Base-by-base conservation (phyloP, 2,113 vertebrate species). In the Lichenostomus cassidix region DNA sequence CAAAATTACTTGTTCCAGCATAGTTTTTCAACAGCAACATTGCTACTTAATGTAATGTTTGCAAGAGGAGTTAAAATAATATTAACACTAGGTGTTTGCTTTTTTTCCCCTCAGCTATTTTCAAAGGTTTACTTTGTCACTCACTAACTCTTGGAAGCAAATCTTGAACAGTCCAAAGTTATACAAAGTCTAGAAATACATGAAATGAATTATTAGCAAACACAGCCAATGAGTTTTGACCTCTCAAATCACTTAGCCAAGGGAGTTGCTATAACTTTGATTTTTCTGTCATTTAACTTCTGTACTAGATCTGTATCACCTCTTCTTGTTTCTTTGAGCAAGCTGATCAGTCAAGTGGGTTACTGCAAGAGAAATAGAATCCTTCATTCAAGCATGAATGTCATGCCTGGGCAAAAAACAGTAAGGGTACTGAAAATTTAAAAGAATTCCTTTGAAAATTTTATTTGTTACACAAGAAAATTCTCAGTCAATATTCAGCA, bases 361-460 rank as follows among this genome's bases (percentile, higher is more conserved):
- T 49, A 73, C 79, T 93, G 56, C 20, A 81, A 33, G 29, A 59
- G 87, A 49, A 86, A 93, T 33, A 50, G 59, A 71, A 82, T 52
- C 52, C 44, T 83, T 77, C 37, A 81, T 79, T 92, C 76, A 74
- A 77, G 65, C 79, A 91, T 92, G 87, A 92, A 91, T 89, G 49
- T 71, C 60, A 74, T 29, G 7, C 9, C 24, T 46, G 28, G 20
- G 24, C 11, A 52, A 84, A 56, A 83, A 62, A 0, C 5, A 64
- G 6, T 52, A 89, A 83, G 15, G 4, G 7, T 37, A 46, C 11
- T 25, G 35, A 56, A 91, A 83, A 60, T 42, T 56, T 74, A 15
- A 85, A 83, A 80, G 2, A 83, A 65, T 5, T 27, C 27, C 8
- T 84, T 73, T 79, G 50, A 79, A 90, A 85, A 74, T 1, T 33